These are phyloP conservation scores for Laspeyria flexula DNA, from an alignment of 2,888 invertebrate species.

Conservation along the genomic window DNA sequence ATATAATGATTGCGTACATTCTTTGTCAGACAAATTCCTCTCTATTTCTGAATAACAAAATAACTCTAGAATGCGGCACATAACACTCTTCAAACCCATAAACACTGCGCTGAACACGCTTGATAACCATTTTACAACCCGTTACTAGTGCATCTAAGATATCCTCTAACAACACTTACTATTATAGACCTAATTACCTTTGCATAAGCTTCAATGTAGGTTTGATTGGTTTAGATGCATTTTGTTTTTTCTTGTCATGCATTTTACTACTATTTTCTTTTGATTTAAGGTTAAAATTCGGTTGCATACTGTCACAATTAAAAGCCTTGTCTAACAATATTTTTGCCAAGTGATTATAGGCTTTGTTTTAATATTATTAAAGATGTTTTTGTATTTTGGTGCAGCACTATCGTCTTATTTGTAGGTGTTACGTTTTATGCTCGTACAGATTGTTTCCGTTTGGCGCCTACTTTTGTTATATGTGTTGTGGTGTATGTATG, in stretches of 20 bases:
- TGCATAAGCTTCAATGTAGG: not conserved
- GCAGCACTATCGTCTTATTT: conserved; percentile 2
- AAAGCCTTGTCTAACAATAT: not conserved
- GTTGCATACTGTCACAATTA: not conserved
- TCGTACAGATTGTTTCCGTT: conserved; percentile 29
- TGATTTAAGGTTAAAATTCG: not conserved
- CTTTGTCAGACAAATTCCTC: not conserved
- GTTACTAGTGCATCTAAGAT: conserved; percentile 23
- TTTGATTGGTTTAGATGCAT: not conserved
- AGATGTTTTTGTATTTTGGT: not conserved
- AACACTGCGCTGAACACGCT: conserved; percentile 34
- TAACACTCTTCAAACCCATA: conserved; percentile 23
- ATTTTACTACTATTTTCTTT: not conserved
- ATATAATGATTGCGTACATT: too few relatives aligned
- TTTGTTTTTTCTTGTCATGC: too few relatives aligned
- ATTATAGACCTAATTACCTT: not conserved
- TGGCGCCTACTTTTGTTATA: conserved; percentile 15
- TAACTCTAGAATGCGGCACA: conserved; percentile 25
- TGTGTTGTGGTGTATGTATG: too few relatives aligned
- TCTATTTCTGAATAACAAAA: conserved; percentile 11
- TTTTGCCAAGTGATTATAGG: not conserved
- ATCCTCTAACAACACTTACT: not conserved
- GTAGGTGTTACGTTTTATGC: conserved; percentile 22
- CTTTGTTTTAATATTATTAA: not conserved
- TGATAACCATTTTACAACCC: conserved; percentile 30